phyloP scores from a whole-genome alignment of 2,797 vertebrate species.

The Denticeps clupeoides region DNA sequence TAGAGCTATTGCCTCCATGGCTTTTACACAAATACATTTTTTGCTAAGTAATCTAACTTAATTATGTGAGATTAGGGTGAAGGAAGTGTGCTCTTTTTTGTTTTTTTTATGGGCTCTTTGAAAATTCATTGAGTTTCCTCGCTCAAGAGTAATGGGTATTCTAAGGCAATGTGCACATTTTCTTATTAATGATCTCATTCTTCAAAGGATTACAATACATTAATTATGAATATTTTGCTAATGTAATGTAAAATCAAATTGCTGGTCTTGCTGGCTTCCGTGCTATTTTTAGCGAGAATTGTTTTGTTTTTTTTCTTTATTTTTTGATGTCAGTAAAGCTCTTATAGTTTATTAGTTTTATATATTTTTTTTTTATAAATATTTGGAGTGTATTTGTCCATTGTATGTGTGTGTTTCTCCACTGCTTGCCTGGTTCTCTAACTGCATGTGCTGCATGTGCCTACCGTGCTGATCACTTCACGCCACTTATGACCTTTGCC shows the following conservation, averaged over 20 bases:
- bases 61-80: conserved; percentile 34
- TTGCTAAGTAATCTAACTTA: conserved; percentile 37
- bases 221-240: conserved; percentile 36
- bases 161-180: conserved; percentile 23
- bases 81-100: no score
- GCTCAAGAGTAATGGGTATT: conserved; percentile 30
- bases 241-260: conserved; percentile 29
- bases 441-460: conserved; percentile 94
- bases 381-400: no score
- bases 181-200: conserved; percentile 48
- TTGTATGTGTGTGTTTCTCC: conserved; percentile 8
- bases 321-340: conserved; percentile 19
- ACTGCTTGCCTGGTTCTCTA: conserved; percentile 67
- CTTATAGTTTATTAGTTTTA: conserved; percentile 24
- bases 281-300: no score
- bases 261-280: no score
- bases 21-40: conserved; percentile 38
- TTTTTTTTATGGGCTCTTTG: no score
- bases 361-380: conserved; percentile 32
- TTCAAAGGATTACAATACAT: conserved; percentile 32
- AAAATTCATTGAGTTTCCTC: conserved; percentile 22
- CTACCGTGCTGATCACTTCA: conserved; percentile 93
- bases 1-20: conserved; percentile 27
- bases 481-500: conserved; percentile 92
- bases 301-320: no score